Percentiles rank a stretch among this genome's conserved stretches.
These are phyloP conservation scores for Eilema depressum DNA, from an alignment of 2,888 invertebrate genomes.

Conservation along the genomic window DNA sequence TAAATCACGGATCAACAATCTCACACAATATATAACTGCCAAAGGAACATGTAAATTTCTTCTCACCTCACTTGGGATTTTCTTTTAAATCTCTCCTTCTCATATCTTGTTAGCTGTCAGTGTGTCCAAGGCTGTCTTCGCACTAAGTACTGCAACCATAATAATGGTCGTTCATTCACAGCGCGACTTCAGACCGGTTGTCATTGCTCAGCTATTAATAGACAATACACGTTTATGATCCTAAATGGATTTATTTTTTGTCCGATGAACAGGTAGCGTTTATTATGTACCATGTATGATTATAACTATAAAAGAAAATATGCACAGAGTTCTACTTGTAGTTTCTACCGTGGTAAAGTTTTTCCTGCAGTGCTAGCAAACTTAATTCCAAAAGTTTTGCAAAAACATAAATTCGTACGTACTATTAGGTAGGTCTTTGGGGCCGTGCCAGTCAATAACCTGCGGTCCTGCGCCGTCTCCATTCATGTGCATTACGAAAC, in stretches of 20 bases:
- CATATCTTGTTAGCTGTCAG: constrained; percentile 34
- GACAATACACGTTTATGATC: constrained; percentile 24
- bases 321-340: not conserved
- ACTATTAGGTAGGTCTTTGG: not conserved
- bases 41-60: not conserved
- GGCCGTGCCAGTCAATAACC: not conserved
- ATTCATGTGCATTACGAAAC: not conserved
- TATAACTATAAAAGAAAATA: not conserved
- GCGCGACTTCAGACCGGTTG: constrained; percentile 35
- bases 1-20: not conserved
- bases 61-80: not conserved
- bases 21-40: not conserved
- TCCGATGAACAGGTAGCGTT: not conserved
- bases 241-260: constrained; percentile 16
- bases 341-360: not conserved
- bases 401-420: not conserved
- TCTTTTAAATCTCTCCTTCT: constrained; percentile 6
- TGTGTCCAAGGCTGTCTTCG: constrained; percentile 30
- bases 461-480: not conserved
- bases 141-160: constrained; percentile 38
- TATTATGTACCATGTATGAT: not conserved
- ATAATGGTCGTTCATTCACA: constrained; percentile 47
- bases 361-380: not conserved
- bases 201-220: constrained; percentile 41
- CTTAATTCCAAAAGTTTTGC: not conserved